A percentile compares a stretch with the other conserved stretches of the same genome.
Conservation (phyloP, 2,888 invertebrate genomes). For the Sialis lutaria region DNA sequence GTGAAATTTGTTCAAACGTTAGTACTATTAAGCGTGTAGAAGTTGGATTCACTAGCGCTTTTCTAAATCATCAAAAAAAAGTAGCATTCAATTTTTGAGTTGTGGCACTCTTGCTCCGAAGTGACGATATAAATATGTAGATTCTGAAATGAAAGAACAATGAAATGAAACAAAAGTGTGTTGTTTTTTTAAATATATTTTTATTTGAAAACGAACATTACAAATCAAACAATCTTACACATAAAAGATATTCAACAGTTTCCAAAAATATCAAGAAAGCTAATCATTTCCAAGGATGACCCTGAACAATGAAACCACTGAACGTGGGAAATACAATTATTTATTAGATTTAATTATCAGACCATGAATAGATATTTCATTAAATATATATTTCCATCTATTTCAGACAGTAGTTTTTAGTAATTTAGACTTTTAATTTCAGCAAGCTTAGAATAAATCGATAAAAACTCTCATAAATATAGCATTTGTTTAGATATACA, state of each 20-base stretch:
- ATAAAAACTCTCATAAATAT: slow-evolving; percentile 14
- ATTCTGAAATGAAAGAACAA: too few species aligned
- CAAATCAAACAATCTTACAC: slow-evolving; percentile 29
- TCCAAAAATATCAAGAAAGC: slow-evolving; percentile 27
- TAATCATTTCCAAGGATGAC: slow-evolving; percentile 33
- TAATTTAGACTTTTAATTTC: slow-evolving; percentile 12
- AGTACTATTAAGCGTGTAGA: too few species aligned
- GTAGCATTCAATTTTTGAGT: too few species aligned
- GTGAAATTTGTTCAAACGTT: too few species aligned
- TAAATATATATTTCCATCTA: slow-evolving; percentile 11
- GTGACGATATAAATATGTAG: too few species aligned
- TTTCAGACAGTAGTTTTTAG: slow-evolving; percentile 9
- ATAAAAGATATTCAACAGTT: slow-evolving; percentile 28
- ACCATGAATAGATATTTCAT: slow-evolving; percentile 11
- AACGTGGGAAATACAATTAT: slow-evolving; percentile 19
- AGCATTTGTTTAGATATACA: background rate
- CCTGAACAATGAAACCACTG: slow-evolving; percentile 24
- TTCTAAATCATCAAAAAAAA: too few species aligned
- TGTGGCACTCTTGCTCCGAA: too few species aligned
- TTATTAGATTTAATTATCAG: slow-evolving; percentile 9
- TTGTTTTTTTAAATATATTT: slow-evolving; percentile 16
- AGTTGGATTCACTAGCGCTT: too few species aligned
- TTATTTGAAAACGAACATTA: slow-evolving; percentile 30
- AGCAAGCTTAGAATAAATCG: slow-evolving; percentile 14
- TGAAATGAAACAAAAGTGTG: too few species aligned